These are phyloP conservation scores for Drosophila vallismaia DNA, from an alignment of 2,888 invertebrate genomes.

Conservation along the genomic window DNA sequence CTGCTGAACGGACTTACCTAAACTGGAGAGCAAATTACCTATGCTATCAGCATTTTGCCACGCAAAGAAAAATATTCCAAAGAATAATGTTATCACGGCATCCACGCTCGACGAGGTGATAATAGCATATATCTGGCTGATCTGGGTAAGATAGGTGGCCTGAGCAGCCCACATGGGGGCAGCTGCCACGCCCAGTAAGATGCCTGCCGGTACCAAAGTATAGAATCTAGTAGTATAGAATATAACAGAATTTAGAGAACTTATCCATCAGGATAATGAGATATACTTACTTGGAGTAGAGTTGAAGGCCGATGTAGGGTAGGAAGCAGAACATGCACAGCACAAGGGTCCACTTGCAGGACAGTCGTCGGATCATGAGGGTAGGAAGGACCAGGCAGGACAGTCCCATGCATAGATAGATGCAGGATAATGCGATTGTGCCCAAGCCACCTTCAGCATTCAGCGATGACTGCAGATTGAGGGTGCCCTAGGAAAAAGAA, in stretches of 20 bases:
- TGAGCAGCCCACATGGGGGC: conserved; percentile 98
- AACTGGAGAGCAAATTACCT: conserved; percentile 95
- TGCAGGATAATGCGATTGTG: conserved; percentile 92
- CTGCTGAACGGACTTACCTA: conserved; percentile 82
- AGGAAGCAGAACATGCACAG: conserved; percentile 94
- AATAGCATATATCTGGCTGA: conserved; percentile 93
- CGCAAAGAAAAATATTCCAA: conserved; percentile 98
- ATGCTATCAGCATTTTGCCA: conserved; percentile 97
- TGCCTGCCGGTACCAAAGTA: conserved; percentile 93
- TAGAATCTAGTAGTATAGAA: conserved; percentile 90
- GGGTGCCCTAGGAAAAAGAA: conserved; percentile 88
- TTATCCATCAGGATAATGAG: neutral
- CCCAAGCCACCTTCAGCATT: conserved; percentile 94
- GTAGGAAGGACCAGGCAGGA: conserved; percentile 97
- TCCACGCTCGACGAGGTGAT: conserved; percentile 92
- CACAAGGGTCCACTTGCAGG: conserved; percentile 97
- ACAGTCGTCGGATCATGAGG: conserved; percentile 93
- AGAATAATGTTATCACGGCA: conserved; percentile 96
- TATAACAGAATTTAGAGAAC: neutral
- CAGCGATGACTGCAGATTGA: conserved; percentile 95
- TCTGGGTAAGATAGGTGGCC: conserved; percentile 96
- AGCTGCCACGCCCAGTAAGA: conserved; percentile 94
- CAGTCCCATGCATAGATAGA: conserved; percentile 94
- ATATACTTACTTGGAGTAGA: conserved; percentile 87
- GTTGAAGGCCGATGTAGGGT: conserved; percentile 95